These are phyloP conservation scores for Fragum whitleyi DNA, from an alignment of 2,888 invertebrate species.

Conservation along the genomic window DNA sequence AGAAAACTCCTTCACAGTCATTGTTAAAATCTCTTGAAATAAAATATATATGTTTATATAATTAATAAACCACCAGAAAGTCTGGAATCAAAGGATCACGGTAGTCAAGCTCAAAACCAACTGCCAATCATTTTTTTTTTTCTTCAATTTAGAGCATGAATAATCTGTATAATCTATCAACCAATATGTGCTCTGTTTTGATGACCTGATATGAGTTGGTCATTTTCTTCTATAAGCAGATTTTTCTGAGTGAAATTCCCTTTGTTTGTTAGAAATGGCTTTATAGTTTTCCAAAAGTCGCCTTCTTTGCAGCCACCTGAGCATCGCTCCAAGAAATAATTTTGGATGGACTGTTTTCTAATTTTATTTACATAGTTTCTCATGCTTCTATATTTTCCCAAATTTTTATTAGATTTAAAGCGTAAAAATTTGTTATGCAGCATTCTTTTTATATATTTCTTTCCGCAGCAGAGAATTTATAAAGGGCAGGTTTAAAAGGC, in stretches of 20 bases:
- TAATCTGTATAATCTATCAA: no score
- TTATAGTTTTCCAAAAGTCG: conserved; percentile 37
- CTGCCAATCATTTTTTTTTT: background rate
- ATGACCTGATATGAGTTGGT: conserved; percentile 8
- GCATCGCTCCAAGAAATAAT: no score
- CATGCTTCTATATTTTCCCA: no score
- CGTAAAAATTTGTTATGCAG: conserved; percentile 15
- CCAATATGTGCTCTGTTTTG: no score
- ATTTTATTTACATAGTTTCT: no score
- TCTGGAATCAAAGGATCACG: no score
- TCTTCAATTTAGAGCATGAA: background rate
- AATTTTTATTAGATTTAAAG: background rate
- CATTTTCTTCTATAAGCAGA: conserved; percentile 27
- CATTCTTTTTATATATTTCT: conserved; percentile 12
- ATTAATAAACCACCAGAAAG: no score
- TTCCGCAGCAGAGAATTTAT: conserved; percentile 12
- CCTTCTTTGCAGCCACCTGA: background rate
- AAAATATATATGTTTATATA: no score
- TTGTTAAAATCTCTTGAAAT: no score
- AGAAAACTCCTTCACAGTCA: no score
- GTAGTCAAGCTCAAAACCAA: no score
- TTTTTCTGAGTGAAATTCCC: conserved; percentile 9
- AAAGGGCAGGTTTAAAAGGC: conserved; percentile 4
- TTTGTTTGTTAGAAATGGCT: conserved; percentile 26
- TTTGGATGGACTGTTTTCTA: no score